Percentiles rank a stretch among this genome's conserved stretches.
These are phyloP conservation scores for Euschistus heros DNA, from an alignment of 1,140 invertebrate genomes.

Conservation along the genomic window DNA sequence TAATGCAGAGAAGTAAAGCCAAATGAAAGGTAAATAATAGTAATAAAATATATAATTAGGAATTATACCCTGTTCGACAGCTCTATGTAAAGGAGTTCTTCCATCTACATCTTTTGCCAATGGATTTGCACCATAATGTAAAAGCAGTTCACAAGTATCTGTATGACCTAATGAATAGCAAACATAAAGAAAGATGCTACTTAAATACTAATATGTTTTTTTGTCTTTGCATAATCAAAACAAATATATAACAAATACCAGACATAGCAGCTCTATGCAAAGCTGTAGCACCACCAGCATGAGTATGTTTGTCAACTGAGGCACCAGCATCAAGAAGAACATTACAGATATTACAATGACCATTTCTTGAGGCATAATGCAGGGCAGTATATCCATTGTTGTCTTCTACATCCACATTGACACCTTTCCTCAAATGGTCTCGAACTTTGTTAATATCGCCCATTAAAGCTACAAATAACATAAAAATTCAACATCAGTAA, in stretches of 20 bases:
- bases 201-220: neutral
- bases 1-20: too few relatives aligned
- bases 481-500: too few relatives aligned
- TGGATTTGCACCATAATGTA: slow-evolving; percentile 50
- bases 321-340: slow-evolving; percentile 56
- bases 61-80: slow-evolving; percentile 43
- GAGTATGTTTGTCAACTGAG: slow-evolving; percentile 58
- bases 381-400: slow-evolving; percentile 63
- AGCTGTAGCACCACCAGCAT: slow-evolving; percentile 58
- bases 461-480: slow-evolving; percentile 49
- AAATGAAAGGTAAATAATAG: too few relatives aligned
- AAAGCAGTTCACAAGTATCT: slow-evolving; percentile 51
- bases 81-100: slow-evolving; percentile 65
- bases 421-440: slow-evolving; percentile 44
- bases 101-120: slow-evolving; percentile 61
- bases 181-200: neutral
- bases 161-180: slow-evolving; percentile 40
- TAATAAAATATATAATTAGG: neutral
- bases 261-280: slow-evolving; percentile 68
- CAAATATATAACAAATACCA: slow-evolving; percentile 37
- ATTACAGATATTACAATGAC: slow-evolving; percentile 56
- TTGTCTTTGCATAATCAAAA: too few relatives aligned
- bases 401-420: slow-evolving; percentile 39
- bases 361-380: slow-evolving; percentile 77
- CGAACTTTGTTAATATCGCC: slow-evolving; percentile 51